Conservation (phyloP, 2,113 vertebrate genomes). For the Boulengeromyrus knoepffleri region DNA sequence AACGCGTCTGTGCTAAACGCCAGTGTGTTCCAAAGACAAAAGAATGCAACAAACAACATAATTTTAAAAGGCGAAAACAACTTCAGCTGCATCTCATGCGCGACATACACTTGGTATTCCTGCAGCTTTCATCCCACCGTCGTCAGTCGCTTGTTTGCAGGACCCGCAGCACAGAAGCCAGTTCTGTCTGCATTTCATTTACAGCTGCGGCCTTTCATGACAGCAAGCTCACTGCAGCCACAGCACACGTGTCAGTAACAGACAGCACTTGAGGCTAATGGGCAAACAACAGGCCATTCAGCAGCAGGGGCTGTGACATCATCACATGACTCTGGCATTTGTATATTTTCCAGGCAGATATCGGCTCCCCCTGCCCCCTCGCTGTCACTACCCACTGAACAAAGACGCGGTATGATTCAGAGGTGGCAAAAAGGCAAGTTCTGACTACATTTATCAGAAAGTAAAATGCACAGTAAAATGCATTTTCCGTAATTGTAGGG, state of each 20-base stretch:
- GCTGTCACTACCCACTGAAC: not conserved
- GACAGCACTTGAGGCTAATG: slow-evolving; percentile 12
- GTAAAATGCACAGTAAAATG: not conserved
- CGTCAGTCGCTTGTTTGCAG: not conserved
- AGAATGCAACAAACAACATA: not conserved
- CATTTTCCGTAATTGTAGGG: not conserved
- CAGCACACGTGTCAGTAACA: slow-evolving; percentile 17
- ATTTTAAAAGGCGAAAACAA: not conserved
- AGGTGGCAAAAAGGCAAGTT: not conserved
- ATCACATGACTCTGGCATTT: slow-evolving; percentile 43
- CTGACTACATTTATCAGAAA: not conserved
- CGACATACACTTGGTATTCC: not conserved
- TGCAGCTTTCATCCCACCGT: not conserved
- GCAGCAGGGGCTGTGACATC: slow-evolving; percentile 38
- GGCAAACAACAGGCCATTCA: slow-evolving; percentile 38
- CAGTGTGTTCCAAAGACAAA: not conserved
- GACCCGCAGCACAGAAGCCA: not conserved
- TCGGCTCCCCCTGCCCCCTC: slow-evolving; percentile 6
- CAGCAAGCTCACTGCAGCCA: not conserved
- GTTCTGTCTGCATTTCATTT: not conserved
- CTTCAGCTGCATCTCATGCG: not conserved
- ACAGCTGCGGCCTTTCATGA: not conserved
- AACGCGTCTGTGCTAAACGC: not conserved
- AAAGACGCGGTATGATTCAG: not conserved
- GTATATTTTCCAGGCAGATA: slow-evolving; percentile 40